Conservation (phyloP, 2,113 vertebrate genomes). For the Callionymus lyra region DNA sequence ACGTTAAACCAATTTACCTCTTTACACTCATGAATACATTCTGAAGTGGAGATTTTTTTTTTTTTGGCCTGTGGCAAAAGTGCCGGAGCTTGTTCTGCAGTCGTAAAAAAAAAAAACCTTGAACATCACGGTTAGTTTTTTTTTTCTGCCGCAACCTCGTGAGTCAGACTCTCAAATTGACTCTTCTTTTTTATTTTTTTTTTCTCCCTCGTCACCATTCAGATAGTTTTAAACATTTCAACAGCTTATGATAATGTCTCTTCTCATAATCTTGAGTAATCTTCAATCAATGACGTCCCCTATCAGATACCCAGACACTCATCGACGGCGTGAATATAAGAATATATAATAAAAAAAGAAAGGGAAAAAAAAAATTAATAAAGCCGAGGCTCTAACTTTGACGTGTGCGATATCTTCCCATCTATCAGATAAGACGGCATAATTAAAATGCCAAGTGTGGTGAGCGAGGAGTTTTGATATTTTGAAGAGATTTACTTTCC, state of each 20-base stretch:
- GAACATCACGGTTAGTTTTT: slow-evolving; percentile 1
- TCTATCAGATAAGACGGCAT: slow-evolving; percentile 67
- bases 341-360: slow-evolving; percentile 60
- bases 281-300: slow-evolving; percentile 56
- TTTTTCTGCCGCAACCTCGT: slow-evolving; percentile 1
- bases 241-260: slow-evolving; percentile 42
- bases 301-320: slow-evolving; percentile 54
- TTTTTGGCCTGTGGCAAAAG: slow-evolving; percentile 39
- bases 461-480: slow-evolving; percentile 40
- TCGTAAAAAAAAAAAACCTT: slow-evolving; percentile 3
- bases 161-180: slow-evolving; percentile 4
- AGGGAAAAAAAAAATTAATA: slow-evolving; percentile 57
- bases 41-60: background rate
- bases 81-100: slow-evolving; percentile 22
- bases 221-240: slow-evolving; percentile 38
- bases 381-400: slow-evolving; percentile 62
- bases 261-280: slow-evolving; percentile 50
- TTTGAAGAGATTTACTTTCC: slow-evolving; percentile 56
- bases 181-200: background rate
- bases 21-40: slow-evolving; percentile 34
- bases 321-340: slow-evolving; percentile 63
- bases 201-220: slow-evolving; percentile 26
- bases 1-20: slow-evolving; percentile 23
- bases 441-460: slow-evolving; percentile 72
- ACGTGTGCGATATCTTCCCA: slow-evolving; percentile 60